Conservation (phyloP, 2,113 vertebrate genomes). For the Lathamus discolor region DNA sequence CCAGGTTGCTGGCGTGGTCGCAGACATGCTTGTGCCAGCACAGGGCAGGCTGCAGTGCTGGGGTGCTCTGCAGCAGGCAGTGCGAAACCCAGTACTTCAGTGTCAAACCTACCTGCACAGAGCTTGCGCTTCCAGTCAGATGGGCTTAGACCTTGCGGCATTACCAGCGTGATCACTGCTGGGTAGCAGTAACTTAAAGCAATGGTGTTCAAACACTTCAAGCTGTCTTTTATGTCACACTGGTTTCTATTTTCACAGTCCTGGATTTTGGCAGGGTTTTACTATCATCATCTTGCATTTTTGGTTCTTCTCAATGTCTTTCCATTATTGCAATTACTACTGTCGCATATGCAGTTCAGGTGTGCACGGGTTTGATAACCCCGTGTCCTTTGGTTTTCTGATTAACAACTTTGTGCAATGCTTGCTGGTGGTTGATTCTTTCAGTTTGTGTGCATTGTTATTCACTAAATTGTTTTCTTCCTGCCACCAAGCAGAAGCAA, state of each 20-base stretch:
- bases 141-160: neutral
- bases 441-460: rapidly evolving
- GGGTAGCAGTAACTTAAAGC: neutral
- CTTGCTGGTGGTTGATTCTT: neutral
- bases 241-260: neutral
- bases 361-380: neutral
- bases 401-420: neutral
- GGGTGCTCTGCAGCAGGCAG: too few species aligned
- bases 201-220: neutral
- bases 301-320: neutral
- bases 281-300: neutral
- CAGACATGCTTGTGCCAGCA: neutral
- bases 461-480: neutral
- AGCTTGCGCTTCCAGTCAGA: neutral
- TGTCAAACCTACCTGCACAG: neutral
- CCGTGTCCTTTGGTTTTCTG: neutral
- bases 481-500: neutral
- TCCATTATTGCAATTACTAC: neutral
- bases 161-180: neutral
- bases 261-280: neutral
- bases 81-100: rapidly evolving
- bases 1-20: rapidly evolving
- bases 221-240: neutral
- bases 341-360: neutral
- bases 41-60: neutral